Conservation (phyloP, 2,113 vertebrate species). For the Brienomyrus longianalis region DNA sequence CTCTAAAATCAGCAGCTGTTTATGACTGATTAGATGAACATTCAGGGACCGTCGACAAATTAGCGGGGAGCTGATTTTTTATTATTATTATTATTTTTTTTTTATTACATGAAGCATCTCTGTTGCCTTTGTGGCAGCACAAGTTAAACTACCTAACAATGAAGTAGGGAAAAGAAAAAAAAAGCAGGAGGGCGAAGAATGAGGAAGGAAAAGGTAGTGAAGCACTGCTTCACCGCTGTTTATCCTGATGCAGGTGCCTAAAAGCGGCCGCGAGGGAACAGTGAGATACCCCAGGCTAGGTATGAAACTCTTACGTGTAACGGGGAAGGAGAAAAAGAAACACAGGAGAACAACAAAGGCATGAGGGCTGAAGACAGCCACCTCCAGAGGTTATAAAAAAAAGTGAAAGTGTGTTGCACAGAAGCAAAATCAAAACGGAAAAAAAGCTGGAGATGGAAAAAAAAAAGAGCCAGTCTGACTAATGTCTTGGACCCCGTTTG, state of each 20-base stretch:
- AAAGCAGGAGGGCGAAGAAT: not conserved
- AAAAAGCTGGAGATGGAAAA: not conserved
- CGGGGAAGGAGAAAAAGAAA: not conserved
- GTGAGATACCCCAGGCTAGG: not conserved
- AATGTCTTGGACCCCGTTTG: not conserved
- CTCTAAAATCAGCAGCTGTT: not conserved
- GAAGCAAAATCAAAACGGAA: constrained; percentile 1
- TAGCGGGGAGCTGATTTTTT: not conserved
- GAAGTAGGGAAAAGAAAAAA: not conserved
- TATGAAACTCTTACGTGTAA: not conserved
- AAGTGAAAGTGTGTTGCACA: not conserved
- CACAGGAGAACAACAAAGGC: not conserved
- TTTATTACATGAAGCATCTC: not conserved
- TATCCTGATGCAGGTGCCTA: not conserved
- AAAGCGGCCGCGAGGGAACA: not conserved
- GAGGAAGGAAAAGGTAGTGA: not conserved
- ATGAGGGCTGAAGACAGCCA: not conserved
- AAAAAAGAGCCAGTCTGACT: not conserved
- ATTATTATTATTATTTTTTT: not conserved
- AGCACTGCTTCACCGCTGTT: not conserved
- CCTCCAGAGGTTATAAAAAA: not conserved
- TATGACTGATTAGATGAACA: not conserved
- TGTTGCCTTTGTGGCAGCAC: not conserved
- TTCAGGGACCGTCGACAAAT: not conserved
- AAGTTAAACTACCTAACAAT: not conserved